Base-by-base conservation (phyloP, 2,797 vertebrate genomes). In the Champsocephalus gunnari region DNA sequence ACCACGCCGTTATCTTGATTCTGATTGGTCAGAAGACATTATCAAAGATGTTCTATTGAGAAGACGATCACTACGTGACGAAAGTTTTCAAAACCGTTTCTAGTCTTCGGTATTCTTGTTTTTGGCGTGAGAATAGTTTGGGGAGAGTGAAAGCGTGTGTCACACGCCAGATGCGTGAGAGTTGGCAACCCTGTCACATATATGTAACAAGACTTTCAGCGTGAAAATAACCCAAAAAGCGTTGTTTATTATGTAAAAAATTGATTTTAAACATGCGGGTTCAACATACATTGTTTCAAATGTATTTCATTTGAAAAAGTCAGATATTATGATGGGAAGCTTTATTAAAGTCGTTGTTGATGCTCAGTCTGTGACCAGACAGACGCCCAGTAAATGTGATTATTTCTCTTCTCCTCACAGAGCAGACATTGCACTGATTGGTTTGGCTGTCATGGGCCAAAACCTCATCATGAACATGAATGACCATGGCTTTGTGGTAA, bases 401-500 rank as follows among this genome's bases (percentile, higher is more conserved):
- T 66, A 14, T 54, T 34, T 17, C 49, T 3, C 1, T 0, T 73
- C 2, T n/a, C 0, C 9, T 12, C 1, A 60, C 93, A 99, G 98
- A 95, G 98, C 98, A 77, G 98, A 99, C 83, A 98, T 99, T 66
- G 98, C 98, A 16, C 94, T 99, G 80, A 99, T 99, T 55, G 98
- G 98, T 79, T 87, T 99, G 96, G 98, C 98, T 0, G 98, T 99
- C 82, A 99, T 99, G 98, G 98, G 98, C 60, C 98, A 99, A 84
- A 99, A 99, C 91, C 88, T 99, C 71, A 92, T 99, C 85, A 87
- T 99, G 90, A 99, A 99, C 91, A 99, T 99, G 98, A 96, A 99
- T 0, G 98, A 99, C 88, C 98, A 99, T 2, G 98, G 97, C 75
- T 99, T 98, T 8, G 98, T 99, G 96, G 98, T 99, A 90, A 97